phyloP scores from a whole-genome alignment of 2,113 vertebrate species.

The Anoplopoma fimbria region DNA sequence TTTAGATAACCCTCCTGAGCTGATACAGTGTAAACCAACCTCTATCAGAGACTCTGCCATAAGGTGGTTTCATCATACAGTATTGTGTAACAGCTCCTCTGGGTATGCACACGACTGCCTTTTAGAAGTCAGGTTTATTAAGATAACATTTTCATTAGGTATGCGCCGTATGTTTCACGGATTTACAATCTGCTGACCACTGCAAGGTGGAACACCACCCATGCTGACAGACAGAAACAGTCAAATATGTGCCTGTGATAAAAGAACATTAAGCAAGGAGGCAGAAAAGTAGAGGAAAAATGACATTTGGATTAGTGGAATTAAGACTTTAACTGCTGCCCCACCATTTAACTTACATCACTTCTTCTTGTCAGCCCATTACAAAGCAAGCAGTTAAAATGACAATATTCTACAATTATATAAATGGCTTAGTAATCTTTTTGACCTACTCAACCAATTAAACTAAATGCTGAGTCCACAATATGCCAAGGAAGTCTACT shows the following conservation, averaged over 20 bases:
- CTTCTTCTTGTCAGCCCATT: background rate
- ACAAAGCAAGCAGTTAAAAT: background rate
- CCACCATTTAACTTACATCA: conserved; percentile 4
- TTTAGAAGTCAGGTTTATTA: conserved; percentile 16
- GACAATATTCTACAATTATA: background rate
- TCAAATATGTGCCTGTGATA: background rate
- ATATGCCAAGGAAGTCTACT: background rate
- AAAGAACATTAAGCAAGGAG: background rate
- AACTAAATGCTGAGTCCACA: background rate
- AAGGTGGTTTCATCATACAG: conserved; percentile 49
- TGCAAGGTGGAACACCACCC: conserved; percentile 19
- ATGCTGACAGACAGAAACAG: background rate
- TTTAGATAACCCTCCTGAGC: conserved; percentile 64
- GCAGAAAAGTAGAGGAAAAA: background rate
- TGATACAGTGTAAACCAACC: conserved; percentile 53
- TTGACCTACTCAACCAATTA: background rate
- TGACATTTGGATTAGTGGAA: background rate
- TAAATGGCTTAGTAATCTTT: background rate
- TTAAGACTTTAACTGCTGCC: background rate
- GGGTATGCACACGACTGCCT: background rate
- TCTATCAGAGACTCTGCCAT: conserved; percentile 51
- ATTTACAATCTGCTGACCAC: conserved; percentile 36
- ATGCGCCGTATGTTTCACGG: conserved; percentile 24
- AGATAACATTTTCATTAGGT: conserved; percentile 35
- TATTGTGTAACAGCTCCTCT: conserved; percentile 44